Conservation (phyloP, 2,888 invertebrate genomes). For the Machimus atricapillus region DNA sequence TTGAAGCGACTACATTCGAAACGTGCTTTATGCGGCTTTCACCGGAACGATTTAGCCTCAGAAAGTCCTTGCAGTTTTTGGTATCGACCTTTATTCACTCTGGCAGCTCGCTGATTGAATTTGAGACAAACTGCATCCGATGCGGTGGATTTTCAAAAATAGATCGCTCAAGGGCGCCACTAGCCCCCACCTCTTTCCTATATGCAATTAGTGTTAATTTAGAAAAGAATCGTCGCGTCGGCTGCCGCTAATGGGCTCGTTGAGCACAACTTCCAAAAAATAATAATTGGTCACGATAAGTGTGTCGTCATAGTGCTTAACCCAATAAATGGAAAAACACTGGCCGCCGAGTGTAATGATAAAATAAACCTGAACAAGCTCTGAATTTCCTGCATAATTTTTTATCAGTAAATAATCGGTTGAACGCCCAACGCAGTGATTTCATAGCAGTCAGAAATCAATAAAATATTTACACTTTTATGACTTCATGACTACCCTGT, state of each 20-base stretch:
- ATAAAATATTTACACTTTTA: not conserved
- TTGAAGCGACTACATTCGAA: not conserved
- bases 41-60: not conserved
- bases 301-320: not conserved
- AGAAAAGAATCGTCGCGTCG: not conserved
- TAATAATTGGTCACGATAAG: not conserved
- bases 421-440: not conserved
- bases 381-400: not conserved
- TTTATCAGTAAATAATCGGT: not conserved
- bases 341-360: not conserved
- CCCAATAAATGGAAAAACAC: not conserved
- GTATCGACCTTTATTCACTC: not conserved
- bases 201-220: not conserved
- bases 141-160: not conserved
- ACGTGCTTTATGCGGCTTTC: not conserved
- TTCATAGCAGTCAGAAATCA: not conserved
- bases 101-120: not conserved
- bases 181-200: not conserved
- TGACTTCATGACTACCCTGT: not conserved
- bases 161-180: not conserved
- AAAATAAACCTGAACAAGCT: not conserved
- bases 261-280: not conserved
- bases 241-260: not conserved
- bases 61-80: not conserved
- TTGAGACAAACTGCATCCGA: not conserved